Evolutionary conservation across 1,140 invertebrate species (phyloP), one percentile per base, ranked within the genome.

Genomic region (Ridgeia piscesae): DNA sequence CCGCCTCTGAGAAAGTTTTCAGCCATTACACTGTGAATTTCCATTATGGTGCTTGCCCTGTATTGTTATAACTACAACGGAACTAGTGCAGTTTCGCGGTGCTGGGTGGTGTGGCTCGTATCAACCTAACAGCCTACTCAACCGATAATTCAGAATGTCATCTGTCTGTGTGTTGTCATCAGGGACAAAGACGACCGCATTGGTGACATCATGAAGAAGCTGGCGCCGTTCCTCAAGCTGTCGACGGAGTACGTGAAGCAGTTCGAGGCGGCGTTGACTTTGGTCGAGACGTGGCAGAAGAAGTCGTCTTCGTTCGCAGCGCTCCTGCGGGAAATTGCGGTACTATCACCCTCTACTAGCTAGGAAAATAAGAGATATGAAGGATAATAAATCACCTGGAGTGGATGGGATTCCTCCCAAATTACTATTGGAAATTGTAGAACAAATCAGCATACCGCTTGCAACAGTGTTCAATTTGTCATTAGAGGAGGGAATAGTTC

Each of bases 181-280:
- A 92, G 91, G 91, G 88, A 92, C 33, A 89, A 77, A 34, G 33
- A 34, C 58, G 33, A 88, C 33, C 95, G 95, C 89, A 96, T 96
- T 94, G 97, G 97, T 88, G 97, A 97, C 94, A 96, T 97, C n/a
- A 96, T 97, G 96, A 96, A 96, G 92, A 97, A 96, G 93, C 96
- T 97, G 94, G 97, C 97, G n/a, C 97, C 97, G 0, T 97, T 97
- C 94, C 95, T 97, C 50, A 97, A 97, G 95, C 96, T 97, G 96
- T 97, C 97, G 94, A 96, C 97, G 14, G 97, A 97, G 93, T 97
- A 97, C 94, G 97, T 97, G 34, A 97, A 97, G 93, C 97, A 97
- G 94, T 97, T 97, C 95, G 97, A 97, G 93, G 96, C 96, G 93
- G 96, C 97, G 77, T 97, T 96, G 94, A 96, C 96, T 35, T 94